Evolutionary conservation across 2,888 invertebrate species (phyloP).

Genomic region (Habrosyne pyritoides): DNA sequence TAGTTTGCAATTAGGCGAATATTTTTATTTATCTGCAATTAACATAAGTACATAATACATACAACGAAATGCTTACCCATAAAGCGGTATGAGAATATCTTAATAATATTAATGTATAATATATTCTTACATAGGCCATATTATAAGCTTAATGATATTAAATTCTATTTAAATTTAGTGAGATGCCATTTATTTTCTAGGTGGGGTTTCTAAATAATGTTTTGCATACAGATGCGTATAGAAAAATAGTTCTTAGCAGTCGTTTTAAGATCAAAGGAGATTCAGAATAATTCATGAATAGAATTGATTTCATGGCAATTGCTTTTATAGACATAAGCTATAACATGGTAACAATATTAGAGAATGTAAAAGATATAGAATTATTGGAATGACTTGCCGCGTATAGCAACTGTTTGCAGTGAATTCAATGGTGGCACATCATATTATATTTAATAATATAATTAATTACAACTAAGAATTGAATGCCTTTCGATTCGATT

Average conservation of each 20-base stretch:
- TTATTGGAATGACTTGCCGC: conserved; percentile 42
- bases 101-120: not conserved
- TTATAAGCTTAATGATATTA: not conserved
- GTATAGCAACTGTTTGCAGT: conserved; percentile 13
- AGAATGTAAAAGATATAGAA: conserved; percentile 17
- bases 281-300: not conserved
- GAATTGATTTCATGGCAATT: not conserved
- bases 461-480: not conserved
- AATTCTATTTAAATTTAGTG: not conserved
- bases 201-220: not conserved
- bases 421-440: conserved; percentile 33
- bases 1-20: not conserved
- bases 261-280: not conserved
- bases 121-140: not conserved
- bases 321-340: not conserved
- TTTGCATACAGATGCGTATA: not conserved
- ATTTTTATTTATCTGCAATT: not conserved
- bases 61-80: not conserved
- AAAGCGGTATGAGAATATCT: not conserved
- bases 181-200: not conserved
- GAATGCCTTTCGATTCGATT: not conserved
- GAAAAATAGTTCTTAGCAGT: not conserved
- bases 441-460: conserved; percentile 19
- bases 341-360: conserved; percentile 10
- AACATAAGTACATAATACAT: not conserved